Percentiles rank a stretch among this genome's conserved stretches.
Evolutionary conservation across 2,113 vertebrate genomes (phyloP).

Genomic region (Carlito syrichta): DNA sequence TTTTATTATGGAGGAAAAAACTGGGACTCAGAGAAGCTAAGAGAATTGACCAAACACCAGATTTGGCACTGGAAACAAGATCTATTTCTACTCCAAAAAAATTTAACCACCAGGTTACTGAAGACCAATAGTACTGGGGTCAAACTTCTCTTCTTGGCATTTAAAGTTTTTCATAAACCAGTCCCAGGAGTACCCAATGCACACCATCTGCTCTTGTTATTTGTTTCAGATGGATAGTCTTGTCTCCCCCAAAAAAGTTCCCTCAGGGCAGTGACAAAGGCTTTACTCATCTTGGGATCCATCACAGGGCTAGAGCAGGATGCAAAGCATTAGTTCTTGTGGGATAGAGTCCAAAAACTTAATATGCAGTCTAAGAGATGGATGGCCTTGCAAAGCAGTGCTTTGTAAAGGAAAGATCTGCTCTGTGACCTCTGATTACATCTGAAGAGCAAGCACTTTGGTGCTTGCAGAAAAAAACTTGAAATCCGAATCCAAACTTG

Average conservation of each 20-base stretch:
- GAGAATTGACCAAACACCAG: not conserved
- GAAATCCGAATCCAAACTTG: not conserved
- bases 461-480: not conserved
- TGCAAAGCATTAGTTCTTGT: not conserved
- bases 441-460: not conserved
- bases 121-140: not conserved
- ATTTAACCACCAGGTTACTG: not conserved
- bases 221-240: not conserved
- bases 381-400: not conserved
- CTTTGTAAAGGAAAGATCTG: not conserved
- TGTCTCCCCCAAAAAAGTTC: not conserved
- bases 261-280: not conserved
- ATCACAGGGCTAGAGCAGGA: not conserved
- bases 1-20: not conserved
- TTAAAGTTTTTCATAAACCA: not conserved
- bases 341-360: not conserved
- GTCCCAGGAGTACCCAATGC: not conserved
- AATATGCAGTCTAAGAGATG: not conserved
- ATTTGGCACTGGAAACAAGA: not conserved
- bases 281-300: not conserved
- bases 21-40: not conserved
- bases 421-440: not conserved
- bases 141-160: not conserved
- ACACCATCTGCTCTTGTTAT: not conserved
- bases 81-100: not conserved